phyloP scores from a whole-genome alignment of 2,113 vertebrate genomes.

The Prolemur simus region DNA sequence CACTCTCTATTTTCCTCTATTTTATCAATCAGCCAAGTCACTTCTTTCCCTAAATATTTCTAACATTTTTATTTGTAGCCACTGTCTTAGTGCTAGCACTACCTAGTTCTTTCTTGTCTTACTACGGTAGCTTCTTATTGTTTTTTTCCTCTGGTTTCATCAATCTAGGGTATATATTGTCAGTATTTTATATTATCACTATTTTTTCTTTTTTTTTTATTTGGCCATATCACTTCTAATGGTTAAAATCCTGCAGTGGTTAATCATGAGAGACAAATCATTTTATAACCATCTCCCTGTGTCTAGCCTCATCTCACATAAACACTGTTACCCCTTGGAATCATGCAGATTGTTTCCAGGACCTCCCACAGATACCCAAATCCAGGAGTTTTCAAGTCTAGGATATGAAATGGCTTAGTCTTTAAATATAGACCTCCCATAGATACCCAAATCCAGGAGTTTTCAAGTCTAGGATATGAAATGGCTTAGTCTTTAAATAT shows the following conservation, averaged over 20 bases:
- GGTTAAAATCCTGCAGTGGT: neutral
- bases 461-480: neutral
- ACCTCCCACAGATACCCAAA: neutral
- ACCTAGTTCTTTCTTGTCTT: neutral
- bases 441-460: neutral
- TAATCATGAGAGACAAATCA: neutral
- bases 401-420: neutral
- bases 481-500: neutral
- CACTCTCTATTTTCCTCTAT: neutral
- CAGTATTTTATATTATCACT: neutral
- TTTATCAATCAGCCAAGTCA: neutral
- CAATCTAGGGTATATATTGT: neutral
- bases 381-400: neutral
- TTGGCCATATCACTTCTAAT: neutral
- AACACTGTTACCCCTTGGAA: neutral
- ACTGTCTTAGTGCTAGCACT: neutral
- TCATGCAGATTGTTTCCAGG: neutral
- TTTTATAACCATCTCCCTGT: neutral
- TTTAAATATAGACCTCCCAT: neutral
- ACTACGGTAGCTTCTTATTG: neutral
- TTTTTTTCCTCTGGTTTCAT: neutral
- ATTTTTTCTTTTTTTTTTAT: neutral
- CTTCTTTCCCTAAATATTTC: neutral
- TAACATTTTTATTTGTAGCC: neutral
- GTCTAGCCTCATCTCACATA: neutral